A percentile compares a stretch with the other conserved stretches of the same genome.
phyloP scores from a whole-genome alignment of 2,113 vertebrate genomes.

The Pseudois nayaur region DNA sequence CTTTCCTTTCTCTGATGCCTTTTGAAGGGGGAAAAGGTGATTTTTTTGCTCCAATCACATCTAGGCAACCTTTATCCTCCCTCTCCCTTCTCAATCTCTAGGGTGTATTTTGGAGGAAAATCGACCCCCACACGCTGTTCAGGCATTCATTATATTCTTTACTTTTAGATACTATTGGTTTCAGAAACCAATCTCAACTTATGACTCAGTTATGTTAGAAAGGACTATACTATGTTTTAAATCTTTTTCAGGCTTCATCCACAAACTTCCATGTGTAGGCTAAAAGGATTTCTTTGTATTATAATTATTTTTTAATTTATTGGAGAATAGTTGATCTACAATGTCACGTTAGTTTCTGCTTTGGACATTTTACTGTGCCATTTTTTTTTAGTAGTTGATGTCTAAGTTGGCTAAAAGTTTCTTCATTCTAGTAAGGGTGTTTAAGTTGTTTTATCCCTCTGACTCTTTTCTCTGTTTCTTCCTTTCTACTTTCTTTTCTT shows the following conservation, averaged over 20 bases:
- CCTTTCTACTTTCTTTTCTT: background rate
- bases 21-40: background rate
- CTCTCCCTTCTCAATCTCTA: background rate
- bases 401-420: background rate
- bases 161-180: conserved; percentile 27
- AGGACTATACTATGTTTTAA: background rate
- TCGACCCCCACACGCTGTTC: background rate
- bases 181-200: background rate
- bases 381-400: background rate
- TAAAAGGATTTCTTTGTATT: background rate
- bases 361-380: background rate
- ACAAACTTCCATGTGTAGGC: background rate
- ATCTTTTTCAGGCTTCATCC: background rate
- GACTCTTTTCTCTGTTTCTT: background rate
- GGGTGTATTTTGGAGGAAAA: conserved; percentile 9
- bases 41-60: background rate
- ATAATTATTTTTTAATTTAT: background rate
- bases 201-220: background rate
- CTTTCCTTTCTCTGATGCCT: background rate
- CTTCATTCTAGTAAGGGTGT: background rate
- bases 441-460: background rate
- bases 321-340: background rate
- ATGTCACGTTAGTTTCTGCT: background rate
- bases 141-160: conserved; percentile 48
- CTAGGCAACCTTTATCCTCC: background rate